Percentiles rank a stretch among this genome's conserved stretches.
Evolutionary conservation across 2,797 vertebrate species (phyloP).

Genomic region (Eulemur albifrons): DNA sequence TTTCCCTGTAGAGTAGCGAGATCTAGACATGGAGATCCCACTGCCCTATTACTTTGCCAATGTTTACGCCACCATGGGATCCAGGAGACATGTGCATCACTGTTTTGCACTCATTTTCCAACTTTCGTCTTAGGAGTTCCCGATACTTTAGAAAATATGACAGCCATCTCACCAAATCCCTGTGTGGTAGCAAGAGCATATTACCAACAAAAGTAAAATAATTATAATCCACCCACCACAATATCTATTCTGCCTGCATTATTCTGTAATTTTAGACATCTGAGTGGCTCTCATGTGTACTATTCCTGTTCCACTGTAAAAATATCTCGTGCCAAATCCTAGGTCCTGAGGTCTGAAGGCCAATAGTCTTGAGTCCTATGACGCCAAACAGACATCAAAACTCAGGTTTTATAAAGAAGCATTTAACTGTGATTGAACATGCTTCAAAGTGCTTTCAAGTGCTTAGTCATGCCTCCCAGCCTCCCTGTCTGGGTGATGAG

Average conservation of each 20-base stretch:
- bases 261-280: neutral
- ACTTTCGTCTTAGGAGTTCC: neutral
- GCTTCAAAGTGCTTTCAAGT: slow-evolving; percentile 15
- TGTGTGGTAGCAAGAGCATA: neutral
- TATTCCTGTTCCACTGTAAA: neutral
- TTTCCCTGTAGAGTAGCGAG: neutral
- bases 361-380: neutral
- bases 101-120: neutral
- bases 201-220: slow-evolving; percentile 19
- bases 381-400: slow-evolving; percentile 42
- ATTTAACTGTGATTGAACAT: neutral
- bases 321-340: neutral
- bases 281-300: neutral
- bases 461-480: neutral
- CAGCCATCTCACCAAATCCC: neutral
- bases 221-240: neutral
- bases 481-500: neutral
- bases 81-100: neutral
- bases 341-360: neutral
- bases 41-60: neutral
- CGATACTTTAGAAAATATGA: slow-evolving; percentile 18
- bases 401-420: slow-evolving; percentile 37
- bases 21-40: neutral
- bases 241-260: neutral
- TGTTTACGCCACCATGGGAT: neutral